Evolutionary conservation across 2,113 vertebrate species (phyloP).

Genomic region (Equus quagga): DNA sequence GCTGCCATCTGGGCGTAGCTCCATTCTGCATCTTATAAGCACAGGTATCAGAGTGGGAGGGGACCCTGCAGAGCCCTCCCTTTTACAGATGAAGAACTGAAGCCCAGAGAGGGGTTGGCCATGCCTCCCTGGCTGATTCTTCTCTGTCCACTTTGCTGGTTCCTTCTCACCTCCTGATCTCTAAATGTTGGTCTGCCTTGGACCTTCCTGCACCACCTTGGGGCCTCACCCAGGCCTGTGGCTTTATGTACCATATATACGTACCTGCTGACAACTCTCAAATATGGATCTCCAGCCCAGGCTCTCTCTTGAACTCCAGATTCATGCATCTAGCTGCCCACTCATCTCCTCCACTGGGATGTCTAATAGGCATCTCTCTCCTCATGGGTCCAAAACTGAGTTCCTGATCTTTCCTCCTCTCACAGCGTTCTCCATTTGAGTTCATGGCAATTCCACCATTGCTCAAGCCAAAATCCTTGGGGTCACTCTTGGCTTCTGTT

Average conservation of each 20-base stretch:
- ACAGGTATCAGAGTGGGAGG: background rate
- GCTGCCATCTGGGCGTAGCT: background rate
- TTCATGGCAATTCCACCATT: background rate
- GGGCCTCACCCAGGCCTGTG: background rate
- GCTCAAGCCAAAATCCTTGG: background rate
- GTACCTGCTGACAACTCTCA: background rate
- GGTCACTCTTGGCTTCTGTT: background rate
- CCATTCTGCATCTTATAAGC: background rate
- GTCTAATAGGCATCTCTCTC: background rate
- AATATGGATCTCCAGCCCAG: background rate
- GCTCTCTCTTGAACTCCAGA: background rate
- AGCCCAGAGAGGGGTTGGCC: no score
- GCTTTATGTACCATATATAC: background rate
- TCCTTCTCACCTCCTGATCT: background rate
- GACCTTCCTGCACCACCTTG: no score
- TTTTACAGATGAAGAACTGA: background rate
- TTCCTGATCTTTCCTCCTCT: background rate
- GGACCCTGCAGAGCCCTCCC: background rate
- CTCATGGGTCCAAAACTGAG: background rate
- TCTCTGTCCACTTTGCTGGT: background rate
- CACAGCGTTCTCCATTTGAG: background rate
- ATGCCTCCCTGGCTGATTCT: background rate
- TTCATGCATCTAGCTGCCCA: background rate
- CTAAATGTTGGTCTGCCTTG: background rate
- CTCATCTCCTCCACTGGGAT: background rate